Base-by-base conservation (phyloP, 1,140 invertebrate genomes). In the Asbolus verrucosus region DNA sequence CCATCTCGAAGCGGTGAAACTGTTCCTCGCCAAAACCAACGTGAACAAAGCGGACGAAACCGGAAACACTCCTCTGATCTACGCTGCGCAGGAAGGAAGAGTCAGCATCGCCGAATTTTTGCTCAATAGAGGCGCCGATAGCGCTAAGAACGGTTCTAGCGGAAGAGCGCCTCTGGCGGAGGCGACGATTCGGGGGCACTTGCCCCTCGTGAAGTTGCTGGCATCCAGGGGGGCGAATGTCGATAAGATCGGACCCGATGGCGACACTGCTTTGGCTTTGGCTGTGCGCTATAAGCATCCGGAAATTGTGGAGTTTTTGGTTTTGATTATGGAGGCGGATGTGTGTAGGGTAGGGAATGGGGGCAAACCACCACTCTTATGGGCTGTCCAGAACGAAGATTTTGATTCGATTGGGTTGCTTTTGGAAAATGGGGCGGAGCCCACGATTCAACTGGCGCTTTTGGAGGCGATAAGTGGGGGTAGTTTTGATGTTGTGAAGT, bases 321-420 rank as follows among this genome's bases (percentile, higher is more conserved):
- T 95, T n/a, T n/a, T n/a, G 24, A 87, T 85, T 71, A 85, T 89
- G 77, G 90, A 91, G n/a, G 90, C 91, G 18, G 84, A 90, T 80
- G 85, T 91, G 30, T 87, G 92, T 78, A 87, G 89, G 75, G 85
- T 83, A 74, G 93, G 95, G 84, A 89, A 94, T 82, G 91, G 27
- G n/a, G 24, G 24, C 8, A 24, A 30, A 30, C 18, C 54, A 8
- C 24, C 27, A 21, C 24, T 24, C 1, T 15, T n/a, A n/a, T 36
- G 33, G 33, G 33, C 33, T 36, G 33, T 36, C 5, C 5, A 6
- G 3, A 36, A 36, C n/a, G 33, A 36, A n/a, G 33, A 36, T 11
- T 5, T 11, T 2, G 33, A 36, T 11, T 6, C 11, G 33, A n/a
- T 24, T 5, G 54, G 8, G 11, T 30, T 30, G 24, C 8, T 60